These are phyloP conservation scores for Antechinus flavipes DNA, from an alignment of 2,113 vertebrate species.

Conservation along the genomic window DNA sequence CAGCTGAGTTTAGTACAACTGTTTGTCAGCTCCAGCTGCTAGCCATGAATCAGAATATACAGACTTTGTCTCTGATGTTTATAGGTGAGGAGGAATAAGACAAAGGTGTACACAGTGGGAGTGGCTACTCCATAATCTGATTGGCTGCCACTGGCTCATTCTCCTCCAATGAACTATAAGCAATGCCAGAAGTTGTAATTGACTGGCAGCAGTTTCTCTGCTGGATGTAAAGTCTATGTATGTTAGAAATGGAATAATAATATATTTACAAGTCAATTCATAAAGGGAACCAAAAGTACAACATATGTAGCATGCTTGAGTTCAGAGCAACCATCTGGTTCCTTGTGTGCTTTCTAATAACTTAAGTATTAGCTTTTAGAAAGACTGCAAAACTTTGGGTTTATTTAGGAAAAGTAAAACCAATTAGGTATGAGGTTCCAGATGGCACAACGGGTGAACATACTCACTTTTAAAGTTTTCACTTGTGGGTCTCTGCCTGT, in stretches of 20 bases:
- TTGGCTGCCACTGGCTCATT: background rate
- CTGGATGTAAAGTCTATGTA: constrained; percentile 20
- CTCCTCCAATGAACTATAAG: background rate
- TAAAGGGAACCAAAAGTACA: constrained; percentile 57
- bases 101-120: background rate
- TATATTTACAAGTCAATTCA: constrained; percentile 46
- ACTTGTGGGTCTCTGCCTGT: background rate
- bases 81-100: background rate
- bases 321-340: constrained; percentile 29
- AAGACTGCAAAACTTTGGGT: constrained; percentile 31
- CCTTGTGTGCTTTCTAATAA: constrained; percentile 40
- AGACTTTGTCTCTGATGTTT: background rate
- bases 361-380: constrained; percentile 30
- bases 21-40: background rate
- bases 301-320: background rate
- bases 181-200: constrained; percentile 28
- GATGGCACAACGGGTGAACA: background rate
- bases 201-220: constrained; percentile 44
- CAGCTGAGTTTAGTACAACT: background rate
- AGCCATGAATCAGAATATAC: background rate
- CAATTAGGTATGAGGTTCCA: constrained; percentile 11
- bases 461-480: background rate
- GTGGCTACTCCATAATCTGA: background rate
- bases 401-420: constrained; percentile 17
- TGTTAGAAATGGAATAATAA: constrained; percentile 49